Evolutionary conservation across 2,888 invertebrate genomes (phyloP), one percentile per base, ranked within the genome.

Genomic region (Cyclophora punctaria): DNA sequence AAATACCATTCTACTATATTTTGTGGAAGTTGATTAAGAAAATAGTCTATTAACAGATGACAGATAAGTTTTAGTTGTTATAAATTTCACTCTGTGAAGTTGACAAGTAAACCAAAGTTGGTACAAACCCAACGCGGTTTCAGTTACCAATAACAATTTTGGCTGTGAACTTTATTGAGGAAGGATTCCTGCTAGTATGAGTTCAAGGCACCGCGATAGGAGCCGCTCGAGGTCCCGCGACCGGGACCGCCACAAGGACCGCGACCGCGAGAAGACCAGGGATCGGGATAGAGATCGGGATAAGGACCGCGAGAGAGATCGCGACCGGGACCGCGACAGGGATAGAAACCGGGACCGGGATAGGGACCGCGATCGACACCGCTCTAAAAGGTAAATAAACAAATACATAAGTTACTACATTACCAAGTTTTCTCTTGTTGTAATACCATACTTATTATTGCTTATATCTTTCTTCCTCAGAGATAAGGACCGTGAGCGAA

Each of bases 121-220:
- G 20, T 20, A 20, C 20, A 20, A 20, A 20, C 20, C 20, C 20
- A 20, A 20, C 20, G 20, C 20, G 20, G 20, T 20, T 20, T 20
- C 2, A 1, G 20, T 20, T 20, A 20, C 20, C 20, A 20, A 20
- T 20, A 20, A 20, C 20, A 20, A 20, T 20, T 20, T 20, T 20
- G 20, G 20, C 20, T 20, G 20, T 20, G 20, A 20, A 20, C 71
- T 44, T 51, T 46, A 37, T 41, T 41, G 47, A n/a, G 34, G 20
- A 20, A 20, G 20, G 20, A 20, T 20, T 20, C 20, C 37, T 37
- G 40, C 7, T 7, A 57, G 47, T 51, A 91, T 91, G 91, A 90
- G 90, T 64, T 90, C 90, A 7, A 78, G 90, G 49, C 90, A 90
- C 62, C 84, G 90, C 34, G 90, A 90, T 55, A 77, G 88, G 54